Base-by-base conservation (phyloP, 2,113 vertebrate species). In the Hyperoodon ampullatus region DNA sequence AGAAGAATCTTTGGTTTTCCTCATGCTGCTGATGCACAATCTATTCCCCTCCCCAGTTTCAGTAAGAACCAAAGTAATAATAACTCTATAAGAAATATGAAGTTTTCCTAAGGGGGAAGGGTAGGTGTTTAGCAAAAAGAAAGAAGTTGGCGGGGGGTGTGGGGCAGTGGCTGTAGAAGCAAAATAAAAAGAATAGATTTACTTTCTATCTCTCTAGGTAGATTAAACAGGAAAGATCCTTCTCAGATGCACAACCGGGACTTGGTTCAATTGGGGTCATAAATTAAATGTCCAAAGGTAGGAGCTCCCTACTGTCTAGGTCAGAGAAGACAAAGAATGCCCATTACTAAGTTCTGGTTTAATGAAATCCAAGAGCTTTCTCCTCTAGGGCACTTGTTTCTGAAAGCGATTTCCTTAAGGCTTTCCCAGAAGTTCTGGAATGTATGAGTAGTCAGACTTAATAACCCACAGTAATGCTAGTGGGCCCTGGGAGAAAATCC, bases 371-470 rank as follows among this genome's bases (percentile, higher is more conserved):
- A 72, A 35, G 44, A 53, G 60, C 33, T 58, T 71, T 97, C 80
- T 96, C 47, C 35, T 95, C 44, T 55, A 84, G 35, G 66, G 26
- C n/a, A 91, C 39, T 85, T 85, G 28, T 72, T 93, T 93, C 90
- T 72, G 44, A 89, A 93, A 92, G 68, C 35, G 50, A 83, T 88
- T 95, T 96, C 47, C 68, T 92, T 39, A 68, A 90, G 53, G 42
- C 26, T 93, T 94, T 94, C 53, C 53, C 30, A 93, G 58, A 93
- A 72, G 77, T 66, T 84, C 94, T 70, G 35, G 72, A 91, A 93
- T 26, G 60, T 71, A 10, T 60, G n/a, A 70, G 78, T 39, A 42
- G 65, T 94, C 92, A 90, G 65, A 88, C 70, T 71, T 75, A 71
- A 90, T 66, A 90, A 86, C 78, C 30, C 61, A 81, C 72, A 21